These are phyloP conservation scores for Mesorhabditis spiculigera DNA, from an alignment of 2,888 invertebrate genomes.

Conservation along the genomic window DNA sequence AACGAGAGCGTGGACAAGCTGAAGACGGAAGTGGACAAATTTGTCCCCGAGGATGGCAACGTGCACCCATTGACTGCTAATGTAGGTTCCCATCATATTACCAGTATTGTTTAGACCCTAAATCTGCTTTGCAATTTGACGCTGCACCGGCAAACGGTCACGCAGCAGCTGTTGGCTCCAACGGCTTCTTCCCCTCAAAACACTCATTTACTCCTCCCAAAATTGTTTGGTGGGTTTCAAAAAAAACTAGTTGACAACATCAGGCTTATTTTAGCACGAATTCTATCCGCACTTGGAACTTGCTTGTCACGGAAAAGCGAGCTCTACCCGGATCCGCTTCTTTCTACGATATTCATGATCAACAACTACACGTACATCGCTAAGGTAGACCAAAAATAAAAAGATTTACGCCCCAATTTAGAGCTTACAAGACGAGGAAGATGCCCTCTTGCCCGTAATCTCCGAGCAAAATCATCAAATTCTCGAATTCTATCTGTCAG, in stretches of 20 bases:
- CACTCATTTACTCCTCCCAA: constrained; percentile 33
- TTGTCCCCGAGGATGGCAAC: constrained; percentile 91
- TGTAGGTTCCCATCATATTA: constrained; percentile 63
- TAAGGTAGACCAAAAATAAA: constrained; percentile 19
- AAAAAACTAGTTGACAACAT: not conserved
- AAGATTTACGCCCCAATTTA: constrained; percentile 7
- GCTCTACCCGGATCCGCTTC: constrained; percentile 7
- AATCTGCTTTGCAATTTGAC: constrained; percentile 37
- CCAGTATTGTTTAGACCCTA: constrained; percentile 27
- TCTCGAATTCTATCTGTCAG: constrained; percentile 43
- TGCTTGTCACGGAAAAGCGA: constrained; percentile 22
- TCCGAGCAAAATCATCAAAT: constrained; percentile 41
- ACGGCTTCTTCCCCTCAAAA: constrained; percentile 31
- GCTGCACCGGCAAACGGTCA: constrained; percentile 31
- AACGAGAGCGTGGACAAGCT: constrained; percentile 31
- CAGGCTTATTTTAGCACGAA: constrained; percentile 21
- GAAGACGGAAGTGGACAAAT: constrained; percentile 60
- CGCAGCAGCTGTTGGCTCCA: constrained; percentile 32
- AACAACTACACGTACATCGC: constrained; percentile 49
- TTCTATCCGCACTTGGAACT: constrained; percentile 34
- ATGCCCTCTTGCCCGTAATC: constrained; percentile 40
- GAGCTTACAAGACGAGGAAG: constrained; percentile 31
- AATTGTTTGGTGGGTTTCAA: constrained; percentile 29
- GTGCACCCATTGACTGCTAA: constrained; percentile 94
- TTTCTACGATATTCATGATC: constrained; percentile 12